Evolutionary conservation across 2,797 vertebrate genomes (phyloP).

Genomic region (Anabacerthia variegaticeps): DNA sequence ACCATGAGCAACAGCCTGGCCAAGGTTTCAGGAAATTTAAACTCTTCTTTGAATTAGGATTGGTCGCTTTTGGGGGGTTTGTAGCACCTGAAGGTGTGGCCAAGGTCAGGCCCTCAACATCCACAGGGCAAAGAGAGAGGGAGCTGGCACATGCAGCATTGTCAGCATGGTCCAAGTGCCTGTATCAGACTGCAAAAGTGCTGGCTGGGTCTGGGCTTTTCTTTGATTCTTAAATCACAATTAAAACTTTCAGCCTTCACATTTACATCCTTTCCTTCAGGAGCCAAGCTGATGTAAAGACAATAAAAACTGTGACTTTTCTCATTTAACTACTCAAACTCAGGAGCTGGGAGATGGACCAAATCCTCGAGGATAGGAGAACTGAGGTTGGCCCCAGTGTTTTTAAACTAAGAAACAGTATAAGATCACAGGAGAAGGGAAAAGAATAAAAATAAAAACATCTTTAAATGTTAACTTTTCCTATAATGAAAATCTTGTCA

Average conservation of each 20-base stretch:
- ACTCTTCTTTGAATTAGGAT: not conserved
- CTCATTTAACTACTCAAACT: not conserved
- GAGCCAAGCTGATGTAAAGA: not conserved
- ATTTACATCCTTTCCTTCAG: not conserved
- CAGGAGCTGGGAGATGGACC: not conserved
- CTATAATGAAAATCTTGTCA: not conserved
- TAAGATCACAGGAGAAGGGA: not conserved
- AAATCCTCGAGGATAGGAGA: not conserved
- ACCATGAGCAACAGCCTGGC: not conserved
- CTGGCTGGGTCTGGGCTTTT: not conserved
- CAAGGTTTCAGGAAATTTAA: not conserved
- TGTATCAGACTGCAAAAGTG: not conserved
- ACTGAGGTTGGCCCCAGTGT: rapidly evolving
- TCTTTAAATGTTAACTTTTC: not conserved
- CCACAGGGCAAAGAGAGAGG: not conserved
- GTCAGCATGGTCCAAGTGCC: not conserved
- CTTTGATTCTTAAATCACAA: not conserved
- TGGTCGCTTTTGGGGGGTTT: not conserved
- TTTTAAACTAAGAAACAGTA: not conserved
- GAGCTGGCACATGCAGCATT: rapidly evolving
- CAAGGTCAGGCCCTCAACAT: not conserved
- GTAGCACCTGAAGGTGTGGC: not conserved
- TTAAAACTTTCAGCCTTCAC: not conserved
- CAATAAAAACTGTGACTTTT: not conserved
- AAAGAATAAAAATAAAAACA: not conserved